These are phyloP conservation scores for Aphelenchoides fujianensis DNA, from an alignment of 1,140 invertebrate genomes.

Conservation along the genomic window DNA sequence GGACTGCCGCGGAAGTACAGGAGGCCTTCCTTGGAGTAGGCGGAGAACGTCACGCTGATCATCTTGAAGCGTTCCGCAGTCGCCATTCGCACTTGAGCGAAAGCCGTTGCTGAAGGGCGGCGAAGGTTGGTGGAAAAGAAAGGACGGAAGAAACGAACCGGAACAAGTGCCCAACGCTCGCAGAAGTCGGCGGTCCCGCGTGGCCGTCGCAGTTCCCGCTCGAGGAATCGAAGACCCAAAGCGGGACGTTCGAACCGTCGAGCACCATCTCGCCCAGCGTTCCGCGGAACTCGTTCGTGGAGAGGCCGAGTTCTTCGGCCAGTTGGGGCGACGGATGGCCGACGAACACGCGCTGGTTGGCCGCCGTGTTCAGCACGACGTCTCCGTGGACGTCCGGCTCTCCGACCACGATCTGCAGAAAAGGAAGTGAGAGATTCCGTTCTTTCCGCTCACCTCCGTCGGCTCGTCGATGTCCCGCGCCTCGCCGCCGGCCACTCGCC, in stretches of 20 bases:
- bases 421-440: no score
- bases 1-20: conserved; percentile 60
- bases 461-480: conserved; percentile 44
- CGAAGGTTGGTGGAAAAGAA: conserved; percentile 17
- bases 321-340: conserved; percentile 35
- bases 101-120: conserved; percentile 52
- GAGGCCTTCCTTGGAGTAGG: conserved; percentile 57
- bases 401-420: conserved; percentile 51
- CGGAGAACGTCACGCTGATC: conserved; percentile 52
- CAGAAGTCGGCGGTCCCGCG: conserved; percentile 31
- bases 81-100: conserved; percentile 49
- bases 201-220: conserved; percentile 56
- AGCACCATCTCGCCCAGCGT: conserved; percentile 53
- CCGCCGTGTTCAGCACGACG: conserved; percentile 58
- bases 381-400: conserved; percentile 45
- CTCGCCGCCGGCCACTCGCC: conserved; percentile 47
- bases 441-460: no score
- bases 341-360: conserved; percentile 50
- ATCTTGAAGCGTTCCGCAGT: conserved; percentile 52
- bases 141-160: conserved; percentile 33
- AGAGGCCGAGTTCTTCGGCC: conserved; percentile 44
- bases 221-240: conserved; percentile 51
- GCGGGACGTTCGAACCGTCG: conserved; percentile 49
- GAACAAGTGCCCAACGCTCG: conserved; percentile 55
- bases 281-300: conserved; percentile 53